Evolutionary conservation across 1,140 invertebrate genomes (phyloP).

Genomic region (Panonychus citri): DNA sequence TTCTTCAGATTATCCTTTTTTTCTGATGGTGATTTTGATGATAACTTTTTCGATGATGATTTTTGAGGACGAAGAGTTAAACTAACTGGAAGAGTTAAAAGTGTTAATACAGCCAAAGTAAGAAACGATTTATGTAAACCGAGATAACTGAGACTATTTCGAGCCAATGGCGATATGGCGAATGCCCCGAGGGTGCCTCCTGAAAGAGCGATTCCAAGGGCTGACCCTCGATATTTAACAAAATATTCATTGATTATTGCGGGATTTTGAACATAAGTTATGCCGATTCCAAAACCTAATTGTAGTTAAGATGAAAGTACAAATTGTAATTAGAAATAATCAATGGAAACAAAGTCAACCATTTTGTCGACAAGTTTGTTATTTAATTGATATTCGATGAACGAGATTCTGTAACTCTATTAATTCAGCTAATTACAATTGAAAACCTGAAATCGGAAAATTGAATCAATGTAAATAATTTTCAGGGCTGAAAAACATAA

Average conservation of each 20-base stretch:
- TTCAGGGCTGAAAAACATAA: no score
- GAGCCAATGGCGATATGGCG: neutral
- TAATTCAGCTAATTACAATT: no score
- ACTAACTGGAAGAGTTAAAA: neutral
- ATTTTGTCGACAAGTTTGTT: no score
- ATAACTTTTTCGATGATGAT: neutral
- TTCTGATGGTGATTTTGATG: neutral
- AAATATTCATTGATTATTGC: constrained; percentile 23
- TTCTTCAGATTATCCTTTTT: neutral
- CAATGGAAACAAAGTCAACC: no score
- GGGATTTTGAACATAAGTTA: constrained; percentile 19
- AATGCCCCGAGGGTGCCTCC: constrained; percentile 1
- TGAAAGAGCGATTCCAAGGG: constrained; percentile 15
- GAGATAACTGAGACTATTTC: neutral
- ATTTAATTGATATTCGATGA: no score
- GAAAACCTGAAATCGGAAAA: no score
- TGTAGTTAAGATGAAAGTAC: no score
- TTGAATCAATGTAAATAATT: no score
- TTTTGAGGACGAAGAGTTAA: neutral
- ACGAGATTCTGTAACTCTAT: no score
- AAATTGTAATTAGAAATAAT: no score
- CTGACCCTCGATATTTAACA: constrained; percentile 18
- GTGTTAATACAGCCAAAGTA: neutral
- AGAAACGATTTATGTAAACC: neutral
- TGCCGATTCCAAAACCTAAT: constrained; percentile 20